phyloP scores from a whole-genome alignment of 2,113 vertebrate species.

The Glareola pratincola region DNA sequence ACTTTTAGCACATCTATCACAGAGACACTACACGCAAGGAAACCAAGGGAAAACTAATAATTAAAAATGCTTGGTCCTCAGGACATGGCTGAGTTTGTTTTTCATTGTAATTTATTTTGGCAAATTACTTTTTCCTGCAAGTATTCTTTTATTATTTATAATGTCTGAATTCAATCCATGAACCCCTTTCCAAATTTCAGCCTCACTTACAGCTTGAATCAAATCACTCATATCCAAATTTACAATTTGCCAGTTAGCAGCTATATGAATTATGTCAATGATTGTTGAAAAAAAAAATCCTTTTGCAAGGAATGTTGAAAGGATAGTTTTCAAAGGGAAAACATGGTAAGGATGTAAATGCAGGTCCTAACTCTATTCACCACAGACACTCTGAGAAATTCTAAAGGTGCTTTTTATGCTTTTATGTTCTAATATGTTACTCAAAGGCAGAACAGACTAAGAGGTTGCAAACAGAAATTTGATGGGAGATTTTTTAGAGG shows the following conservation, averaged over 20 bases:
- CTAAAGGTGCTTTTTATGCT: background rate
- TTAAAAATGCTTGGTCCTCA: background rate
- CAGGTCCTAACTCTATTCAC: background rate
- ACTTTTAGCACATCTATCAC: slow-evolving; percentile 8
- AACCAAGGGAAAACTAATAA: background rate
- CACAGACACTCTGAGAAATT: background rate
- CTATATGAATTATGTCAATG: background rate
- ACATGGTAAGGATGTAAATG: background rate
- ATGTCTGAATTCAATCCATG: background rate
- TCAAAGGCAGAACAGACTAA: background rate
- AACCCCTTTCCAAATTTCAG: background rate
- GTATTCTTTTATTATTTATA: background rate
- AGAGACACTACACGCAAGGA: background rate
- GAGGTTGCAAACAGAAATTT: background rate
- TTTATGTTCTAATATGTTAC: background rate
- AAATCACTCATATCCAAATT: background rate
- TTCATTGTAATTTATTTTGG: background rate
- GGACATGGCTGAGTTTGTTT: background rate
- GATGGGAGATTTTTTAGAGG: background rate
- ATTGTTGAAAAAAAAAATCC: background rate
- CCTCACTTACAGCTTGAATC: background rate
- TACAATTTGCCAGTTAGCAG: background rate
- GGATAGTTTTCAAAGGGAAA: background rate
- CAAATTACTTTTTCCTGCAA: background rate
- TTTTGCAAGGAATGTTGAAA: background rate